Base-by-base conservation (phyloP, 2,113 vertebrate genomes). In the Shinisaurus crocodilurus region DNA sequence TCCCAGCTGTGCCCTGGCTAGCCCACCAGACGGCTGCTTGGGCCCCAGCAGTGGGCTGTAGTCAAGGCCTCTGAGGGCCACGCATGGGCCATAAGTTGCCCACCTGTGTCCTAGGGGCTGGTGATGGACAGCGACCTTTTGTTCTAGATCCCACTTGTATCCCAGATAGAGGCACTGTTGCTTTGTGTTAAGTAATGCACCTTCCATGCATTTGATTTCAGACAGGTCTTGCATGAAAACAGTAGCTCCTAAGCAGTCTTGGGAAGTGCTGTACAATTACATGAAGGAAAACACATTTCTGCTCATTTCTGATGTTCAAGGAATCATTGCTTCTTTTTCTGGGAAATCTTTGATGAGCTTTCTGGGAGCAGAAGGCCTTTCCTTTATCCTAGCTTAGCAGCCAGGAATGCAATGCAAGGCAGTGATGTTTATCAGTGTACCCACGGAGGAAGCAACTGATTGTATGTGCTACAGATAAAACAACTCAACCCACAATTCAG, bases 301-400 rank as follows among this genome's bases (percentile, higher is more conserved):
- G 29, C 82, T 69, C 20, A n/a, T 50, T 74, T 57, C 43, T 40
- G 76, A 2, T 18, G 34, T 76, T 80, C 29, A 45, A 88, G 60
- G 48, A 86, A 89, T 77, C 60, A 79, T 1, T 67, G 37, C 65
- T 16, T 83, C 88, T 90, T 63, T 91, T 82, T 90, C n/a, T 50
- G 27, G 89, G 75, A 75, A 67, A 54, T 3, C 65, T 90, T 65
- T 86, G 75, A 86, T 72, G 3, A 89, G 43, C 76, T 84, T 88
- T 69, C 76, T 88, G 32, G n/a, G 43, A 37, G 86, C 75, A 82
- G 16, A 91, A 81, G 76, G 0, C 16, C 15, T 74, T 92, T 34
- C 63, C 57, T 89, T 87, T 50, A 89, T 45, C 76, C 37, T 81
- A 70, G 63, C 45, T 50, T 45, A 37, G 74, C 89, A 0, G 0